Percentiles rank a stretch among this genome's conserved stretches.
Conservation (phyloP, 2,888 invertebrate genomes). For the Drosophila antonietae region DNA sequence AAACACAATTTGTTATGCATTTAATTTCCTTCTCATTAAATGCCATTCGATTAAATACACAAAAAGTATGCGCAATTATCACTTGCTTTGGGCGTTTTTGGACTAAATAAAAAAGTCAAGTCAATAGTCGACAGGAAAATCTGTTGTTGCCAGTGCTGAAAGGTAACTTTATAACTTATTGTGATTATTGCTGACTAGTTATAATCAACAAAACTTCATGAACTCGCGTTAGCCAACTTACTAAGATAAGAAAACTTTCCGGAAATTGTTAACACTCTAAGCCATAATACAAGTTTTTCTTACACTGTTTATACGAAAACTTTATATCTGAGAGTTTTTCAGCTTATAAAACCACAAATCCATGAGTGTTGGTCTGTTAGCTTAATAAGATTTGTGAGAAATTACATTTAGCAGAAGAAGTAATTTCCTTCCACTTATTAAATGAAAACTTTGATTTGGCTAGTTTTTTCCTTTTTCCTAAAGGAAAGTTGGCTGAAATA, state of each 20-base stretch:
- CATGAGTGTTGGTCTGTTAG: neutral
- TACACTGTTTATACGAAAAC: neutral
- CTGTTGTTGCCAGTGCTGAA: neutral
- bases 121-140: conserved; percentile 1
- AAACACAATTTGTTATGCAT: too few relatives aligned
- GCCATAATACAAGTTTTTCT: neutral
- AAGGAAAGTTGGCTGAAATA: neutral
- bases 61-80: neutral
- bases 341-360: neutral
- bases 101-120: neutral
- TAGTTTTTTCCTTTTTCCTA: neutral
- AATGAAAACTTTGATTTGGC: neutral
- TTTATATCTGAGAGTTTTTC: neutral
- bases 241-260: neutral
- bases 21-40: too few relatives aligned
- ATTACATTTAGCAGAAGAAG: neutral
- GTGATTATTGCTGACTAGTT: conserved; percentile 2
- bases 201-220: neutral
- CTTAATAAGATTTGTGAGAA: neutral
- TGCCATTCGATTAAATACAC: neutral
- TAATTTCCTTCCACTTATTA: neutral
- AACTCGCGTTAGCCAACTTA: neutral
- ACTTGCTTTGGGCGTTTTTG: neutral
- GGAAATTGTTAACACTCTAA: neutral
- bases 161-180: neutral